Conservation (phyloP, 2,888 invertebrate species). For the Lithophane socia region DNA sequence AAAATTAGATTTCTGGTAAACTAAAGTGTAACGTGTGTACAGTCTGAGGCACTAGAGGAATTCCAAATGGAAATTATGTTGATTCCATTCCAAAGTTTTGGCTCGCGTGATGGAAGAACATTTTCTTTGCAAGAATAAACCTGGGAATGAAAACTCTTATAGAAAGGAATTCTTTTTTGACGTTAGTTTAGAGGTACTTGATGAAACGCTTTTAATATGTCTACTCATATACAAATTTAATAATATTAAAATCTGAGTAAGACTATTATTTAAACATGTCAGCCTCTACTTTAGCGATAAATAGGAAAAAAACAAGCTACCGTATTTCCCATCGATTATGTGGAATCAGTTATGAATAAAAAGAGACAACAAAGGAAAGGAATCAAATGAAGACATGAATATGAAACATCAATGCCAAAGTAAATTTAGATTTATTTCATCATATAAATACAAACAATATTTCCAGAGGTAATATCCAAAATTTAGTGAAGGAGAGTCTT, state of each 20-base stretch:
- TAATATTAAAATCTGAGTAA: neutral
- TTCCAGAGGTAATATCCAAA: neutral
- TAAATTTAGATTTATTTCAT: neutral
- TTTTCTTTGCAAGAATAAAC: conserved; percentile 41
- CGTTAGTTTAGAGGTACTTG: conserved; percentile 24
- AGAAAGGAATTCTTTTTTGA: conserved; percentile 16
- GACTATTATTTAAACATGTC: neutral
- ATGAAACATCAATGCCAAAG: neutral
- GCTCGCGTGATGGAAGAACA: conserved; percentile 55
- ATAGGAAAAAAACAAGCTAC: neutral
- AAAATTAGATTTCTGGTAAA: conserved; percentile 72
- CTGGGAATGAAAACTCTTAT: conserved; percentile 32
- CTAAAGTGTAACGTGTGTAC: conserved; percentile 42
- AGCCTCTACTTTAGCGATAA: neutral
- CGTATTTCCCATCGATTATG: neutral
- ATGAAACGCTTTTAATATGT: conserved; percentile 13
- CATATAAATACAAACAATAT: neutral
- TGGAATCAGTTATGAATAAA: neutral
- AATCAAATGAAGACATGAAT: neutral
- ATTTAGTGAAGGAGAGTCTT: neutral
- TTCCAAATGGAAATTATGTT: conserved; percentile 54
- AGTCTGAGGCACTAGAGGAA: conserved; percentile 43
- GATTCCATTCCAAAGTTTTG: conserved; percentile 56
- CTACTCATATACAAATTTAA: neutral
- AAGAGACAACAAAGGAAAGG: neutral